Evolutionary conservation across 2,797 vertebrate species (phyloP).

Genomic region (Manis crassicaudata): DNA sequence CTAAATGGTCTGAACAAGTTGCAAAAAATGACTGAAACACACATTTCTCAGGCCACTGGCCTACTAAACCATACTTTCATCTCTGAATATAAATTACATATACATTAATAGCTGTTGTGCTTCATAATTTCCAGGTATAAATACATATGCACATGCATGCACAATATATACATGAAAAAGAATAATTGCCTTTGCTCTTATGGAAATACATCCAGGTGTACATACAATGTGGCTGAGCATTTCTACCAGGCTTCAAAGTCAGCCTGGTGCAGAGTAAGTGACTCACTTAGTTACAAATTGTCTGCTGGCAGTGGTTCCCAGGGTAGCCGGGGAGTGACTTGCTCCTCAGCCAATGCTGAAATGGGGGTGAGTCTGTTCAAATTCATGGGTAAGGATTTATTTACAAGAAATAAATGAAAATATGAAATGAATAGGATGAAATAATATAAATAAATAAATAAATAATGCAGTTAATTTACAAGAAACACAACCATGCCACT

Average conservation of each 20-base stretch:
- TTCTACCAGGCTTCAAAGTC: constrained; percentile 24
- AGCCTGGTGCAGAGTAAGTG: not conserved
- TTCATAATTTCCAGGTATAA: constrained; percentile 2
- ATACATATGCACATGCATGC: not conserved
- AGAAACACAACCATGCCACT: not conserved
- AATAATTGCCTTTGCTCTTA: not conserved
- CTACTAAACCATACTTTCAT: not conserved
- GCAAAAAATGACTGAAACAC: not conserved
- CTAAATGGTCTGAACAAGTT: not conserved
- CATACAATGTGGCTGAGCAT: not conserved
- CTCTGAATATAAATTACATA: not conserved
- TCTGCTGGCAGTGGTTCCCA: not conserved
- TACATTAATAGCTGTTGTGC: not conserved
- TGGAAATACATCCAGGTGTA: not conserved
- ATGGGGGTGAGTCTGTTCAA: not conserved
- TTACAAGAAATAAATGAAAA: not conserved
- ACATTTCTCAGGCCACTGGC: not conserved
- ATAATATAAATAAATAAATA: no score
- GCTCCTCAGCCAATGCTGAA: not conserved
- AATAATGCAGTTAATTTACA: not conserved
- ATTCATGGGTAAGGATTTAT: not conserved
- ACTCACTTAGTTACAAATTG: not conserved
- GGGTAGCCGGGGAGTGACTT: not conserved
- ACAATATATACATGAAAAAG: constrained; percentile 34
- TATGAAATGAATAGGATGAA: no score